phyloP scores from a whole-genome alignment of 2,888 invertebrate genomes.

The Ellobium chinense region DNA sequence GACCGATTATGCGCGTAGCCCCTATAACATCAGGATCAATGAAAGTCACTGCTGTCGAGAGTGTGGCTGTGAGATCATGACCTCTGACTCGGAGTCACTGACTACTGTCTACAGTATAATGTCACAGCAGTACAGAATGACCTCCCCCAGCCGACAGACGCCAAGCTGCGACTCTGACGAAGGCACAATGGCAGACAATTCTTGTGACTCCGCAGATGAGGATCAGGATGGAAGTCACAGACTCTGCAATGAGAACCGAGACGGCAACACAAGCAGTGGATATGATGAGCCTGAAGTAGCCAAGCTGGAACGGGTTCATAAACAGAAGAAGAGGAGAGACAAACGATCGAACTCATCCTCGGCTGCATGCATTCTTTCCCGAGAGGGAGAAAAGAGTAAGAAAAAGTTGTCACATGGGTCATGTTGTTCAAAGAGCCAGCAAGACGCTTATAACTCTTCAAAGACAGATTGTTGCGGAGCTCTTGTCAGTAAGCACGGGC shows the following conservation, averaged over 20 bases:
- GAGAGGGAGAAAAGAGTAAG: neutral
- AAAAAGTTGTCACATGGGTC: neutral
- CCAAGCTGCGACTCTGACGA: constrained; percentile 47
- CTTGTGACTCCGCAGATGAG: constrained; percentile 43
- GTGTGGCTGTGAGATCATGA: constrained; percentile 40
- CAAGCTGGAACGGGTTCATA: neutral
- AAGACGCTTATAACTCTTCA: neutral
- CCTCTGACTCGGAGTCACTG: constrained; percentile 40
- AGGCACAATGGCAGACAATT: constrained; percentile 47
- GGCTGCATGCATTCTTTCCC: neutral
- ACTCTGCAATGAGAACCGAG: neutral
- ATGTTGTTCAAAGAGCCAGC: neutral
- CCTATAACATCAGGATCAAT: constrained; percentile 1
- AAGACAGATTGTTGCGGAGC: no score
- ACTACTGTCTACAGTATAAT: constrained; percentile 36
- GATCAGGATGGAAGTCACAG: neutral
- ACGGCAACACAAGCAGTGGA: constrained; percentile 28
- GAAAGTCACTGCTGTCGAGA: constrained; percentile 20
- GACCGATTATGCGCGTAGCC: constrained; percentile 18
- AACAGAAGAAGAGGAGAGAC: constrained; percentile 30
- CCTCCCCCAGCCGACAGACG: constrained; percentile 38
- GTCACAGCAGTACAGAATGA: constrained; percentile 32
- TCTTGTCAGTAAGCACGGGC: neutral
- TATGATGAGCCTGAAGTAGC: constrained; percentile 21
- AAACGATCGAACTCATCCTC: neutral